Evolutionary conservation across 2,797 vertebrate genomes (phyloP), one percentile per base, ranked within the genome.

Genomic region (Enteromius argenteus): DNA sequence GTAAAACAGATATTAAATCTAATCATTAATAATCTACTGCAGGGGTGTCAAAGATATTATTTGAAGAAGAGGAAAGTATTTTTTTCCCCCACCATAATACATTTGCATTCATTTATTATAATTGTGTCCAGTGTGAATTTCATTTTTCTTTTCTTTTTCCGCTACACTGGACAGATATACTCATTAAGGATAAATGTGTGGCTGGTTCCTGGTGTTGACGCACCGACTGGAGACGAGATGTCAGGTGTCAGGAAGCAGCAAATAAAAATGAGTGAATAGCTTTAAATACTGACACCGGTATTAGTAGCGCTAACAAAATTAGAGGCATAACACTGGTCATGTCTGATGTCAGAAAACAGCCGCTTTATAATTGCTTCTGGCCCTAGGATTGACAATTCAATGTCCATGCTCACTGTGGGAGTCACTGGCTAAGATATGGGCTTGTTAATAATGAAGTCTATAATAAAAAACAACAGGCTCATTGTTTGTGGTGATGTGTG

Each of bases 91-190:
- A 17, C 30, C 3, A 39, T 14, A 53, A 75, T 27, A 39, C 21
- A 83, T 83, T 83, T 69, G 73, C 11, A 68, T 83, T 11, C n/a
- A 68, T 74, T 83, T 82, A 64, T 66, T 76, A 84, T 77, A 84
- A 68, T 69, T 77, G 82, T 14, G 35, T 46, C 23, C 46, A 44
- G 35, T 42, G 21, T 21, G 15, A 42, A 10, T 76, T 53, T 44
- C 1, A 13, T 58, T 76, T 68, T 68, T 44, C 35, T 39, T 53
- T 46, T 17, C 7, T 23, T 84, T 69, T 78, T 71, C 66, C 14
- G 15, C 66, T 37, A 67, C 49, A 60, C 37, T 56, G 32, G 30
- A 78, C 62, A 84, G 66, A 78, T 27, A 58, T 37, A 69, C 82
- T 84, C 82, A 84, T 84, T 71, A 84, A 37, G 39, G 27, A 78